A percentile compares a stretch with the other conserved stretches of the same genome.
phyloP scores from a whole-genome alignment of 2,888 invertebrate species.

The Eupithecia inturbata region DNA sequence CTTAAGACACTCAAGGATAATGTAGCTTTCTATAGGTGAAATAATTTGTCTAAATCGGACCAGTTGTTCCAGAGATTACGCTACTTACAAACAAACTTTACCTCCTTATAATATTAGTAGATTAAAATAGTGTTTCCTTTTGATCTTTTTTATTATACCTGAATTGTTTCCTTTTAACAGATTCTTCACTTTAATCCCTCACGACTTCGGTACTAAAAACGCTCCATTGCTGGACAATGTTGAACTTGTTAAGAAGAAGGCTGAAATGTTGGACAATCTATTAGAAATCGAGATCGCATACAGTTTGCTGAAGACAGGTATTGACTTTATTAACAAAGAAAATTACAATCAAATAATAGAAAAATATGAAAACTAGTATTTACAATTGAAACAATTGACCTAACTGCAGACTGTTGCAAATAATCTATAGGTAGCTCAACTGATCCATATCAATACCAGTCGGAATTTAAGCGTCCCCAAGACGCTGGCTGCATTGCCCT shows the following conservation, averaged over 20 bases:
- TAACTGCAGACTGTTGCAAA: too few relatives aligned
- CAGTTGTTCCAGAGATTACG: not conserved
- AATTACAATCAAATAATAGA: too few relatives aligned
- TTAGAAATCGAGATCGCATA: slow-evolving; percentile 98
- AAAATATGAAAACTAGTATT: too few relatives aligned
- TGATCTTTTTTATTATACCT: slow-evolving; percentile 13
- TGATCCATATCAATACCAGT: too few relatives aligned
- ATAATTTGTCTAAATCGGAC: not conserved
- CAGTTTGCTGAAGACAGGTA: slow-evolving; percentile 88
- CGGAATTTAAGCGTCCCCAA: too few relatives aligned
- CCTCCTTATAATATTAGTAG: not conserved
- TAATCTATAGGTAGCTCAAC: too few relatives aligned
- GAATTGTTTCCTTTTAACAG: slow-evolving; percentile 52
- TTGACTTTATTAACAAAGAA: too few relatives aligned
- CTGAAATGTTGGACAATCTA: slow-evolving; percentile 95
- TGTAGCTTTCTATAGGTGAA: not conserved
- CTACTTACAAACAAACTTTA: not conserved
- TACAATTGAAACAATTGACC: too few relatives aligned
- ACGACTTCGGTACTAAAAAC: slow-evolving; percentile 93
- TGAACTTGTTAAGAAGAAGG: slow-evolving; percentile 87
- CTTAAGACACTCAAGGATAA: not conserved
- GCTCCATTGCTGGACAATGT: slow-evolving; percentile 91
- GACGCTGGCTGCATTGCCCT: too few relatives aligned
- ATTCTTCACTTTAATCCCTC: slow-evolving; percentile 98
- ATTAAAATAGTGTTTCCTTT: not conserved